Base-by-base conservation (phyloP, 2,797 vertebrate species). In the Chaetophractus vellerosus region DNA sequence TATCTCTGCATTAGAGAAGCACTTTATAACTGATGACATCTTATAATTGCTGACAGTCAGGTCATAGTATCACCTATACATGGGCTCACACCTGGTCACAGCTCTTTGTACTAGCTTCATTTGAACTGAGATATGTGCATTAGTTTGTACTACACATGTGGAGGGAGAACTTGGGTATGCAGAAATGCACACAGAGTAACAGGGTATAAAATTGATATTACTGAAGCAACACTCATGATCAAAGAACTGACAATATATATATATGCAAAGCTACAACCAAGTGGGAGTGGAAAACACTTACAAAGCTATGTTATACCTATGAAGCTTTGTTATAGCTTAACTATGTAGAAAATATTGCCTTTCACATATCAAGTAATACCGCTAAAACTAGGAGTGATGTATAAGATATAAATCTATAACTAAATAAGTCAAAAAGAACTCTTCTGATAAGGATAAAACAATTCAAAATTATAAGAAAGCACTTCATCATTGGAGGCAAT, bases 391-490 rank as follows among this genome's bases (percentile, higher is more conserved):
- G 23, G 31, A 75, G 36, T 0, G 1, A 72, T 36, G 33, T 0
- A 69, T 10, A 78, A 85, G 81, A 64, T 76, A 78, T 76, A 92
- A 95, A 87, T 74, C 26, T 36, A 52, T 59, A 31, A 16, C 76
- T 64, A 52, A 61, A 0, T 72, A 81, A 41, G 24, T 66, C 36
- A 92, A 63, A 74, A 86, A 63, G 68, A 75, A 18, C 48, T 74
- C 41, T 50, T 84, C 81, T 82, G 71, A 18, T 57, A 92, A 82
- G 12, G n/a, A 78, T 63, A 92, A 92, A 87, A 92, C 90, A 89
- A 78, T 6, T 81, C 6, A n/a, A 86, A 75, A 14, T 80, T 36
- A 7, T 55, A 88, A 74, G 36, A 89, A 88, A 89, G 45, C 6
- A 57, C 38, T 6, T 3, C 55, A 74, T 63, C 15, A 50, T 4